phyloP scores from a whole-genome alignment of 2,888 invertebrate genomes.

The Cancer borealis region DNA sequence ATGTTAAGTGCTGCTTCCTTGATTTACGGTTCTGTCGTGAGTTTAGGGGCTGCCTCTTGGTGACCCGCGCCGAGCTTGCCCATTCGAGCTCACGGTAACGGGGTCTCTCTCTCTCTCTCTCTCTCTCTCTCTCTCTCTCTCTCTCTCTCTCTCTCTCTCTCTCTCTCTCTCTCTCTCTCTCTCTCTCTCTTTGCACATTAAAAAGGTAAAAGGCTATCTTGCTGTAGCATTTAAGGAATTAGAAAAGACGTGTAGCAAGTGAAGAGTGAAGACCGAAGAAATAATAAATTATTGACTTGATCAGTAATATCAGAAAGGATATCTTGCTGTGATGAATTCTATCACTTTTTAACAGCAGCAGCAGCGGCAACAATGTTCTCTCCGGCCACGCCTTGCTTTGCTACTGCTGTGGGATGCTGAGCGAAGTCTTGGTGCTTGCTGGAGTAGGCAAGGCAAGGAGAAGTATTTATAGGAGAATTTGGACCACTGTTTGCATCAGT shows the following conservation, averaged over 20 bases:
- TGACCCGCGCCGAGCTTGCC: background rate
- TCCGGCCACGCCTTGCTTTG: background rate
- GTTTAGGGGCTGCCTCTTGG: background rate
- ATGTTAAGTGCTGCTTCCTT: slow-evolving; percentile 41
- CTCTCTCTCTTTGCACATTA: background rate
- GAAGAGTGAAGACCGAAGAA: background rate
- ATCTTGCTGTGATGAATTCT: background rate
- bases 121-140: no score
- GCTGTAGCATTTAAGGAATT: background rate
- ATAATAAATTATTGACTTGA: background rate
- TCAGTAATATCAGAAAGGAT: background rate
- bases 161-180: slow-evolving; percentile 15
- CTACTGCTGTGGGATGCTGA: background rate
- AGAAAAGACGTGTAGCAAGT: background rate
- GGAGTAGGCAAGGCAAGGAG: background rate
- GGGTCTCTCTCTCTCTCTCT: background rate
- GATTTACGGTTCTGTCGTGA: slow-evolving; percentile 8
- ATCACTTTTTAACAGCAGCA: background rate
- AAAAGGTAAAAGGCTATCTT: background rate
- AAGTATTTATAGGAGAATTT: slow-evolving; percentile 14
- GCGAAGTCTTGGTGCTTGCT: background rate
- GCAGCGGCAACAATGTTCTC: background rate
- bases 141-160: background rate
- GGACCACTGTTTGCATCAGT: background rate
- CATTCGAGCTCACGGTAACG: background rate